phyloP scores from a whole-genome alignment of 2,113 vertebrate genomes.

The Apistogramma diplotaenia region DNA sequence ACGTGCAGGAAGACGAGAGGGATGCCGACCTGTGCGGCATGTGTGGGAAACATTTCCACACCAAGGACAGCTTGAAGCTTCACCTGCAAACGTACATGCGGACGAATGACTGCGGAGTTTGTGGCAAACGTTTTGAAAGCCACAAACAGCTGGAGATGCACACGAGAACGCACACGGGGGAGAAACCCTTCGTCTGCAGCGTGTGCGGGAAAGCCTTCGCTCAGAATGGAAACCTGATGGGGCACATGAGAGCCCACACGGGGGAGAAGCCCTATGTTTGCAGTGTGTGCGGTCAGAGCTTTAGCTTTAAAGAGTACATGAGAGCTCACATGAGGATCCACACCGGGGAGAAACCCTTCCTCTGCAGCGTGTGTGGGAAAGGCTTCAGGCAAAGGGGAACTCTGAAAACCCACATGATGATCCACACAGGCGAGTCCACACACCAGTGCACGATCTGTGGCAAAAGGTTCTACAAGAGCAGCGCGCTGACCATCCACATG shows the following conservation, averaged over 20 bases:
- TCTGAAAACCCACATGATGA: constrained; percentile 40
- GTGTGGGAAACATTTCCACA: constrained; percentile 16
- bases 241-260: constrained; percentile 33
- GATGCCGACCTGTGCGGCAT: background rate
- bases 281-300: constrained; percentile 19
- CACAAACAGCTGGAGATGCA: constrained; percentile 42
- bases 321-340: constrained; percentile 41
- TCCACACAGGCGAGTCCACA: constrained; percentile 27
- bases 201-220: constrained; percentile 29
- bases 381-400: constrained; percentile 18
- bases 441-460: background rate
- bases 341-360: constrained; percentile 32
- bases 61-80: background rate
- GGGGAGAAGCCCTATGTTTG: constrained; percentile 18
- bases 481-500: constrained; percentile 33
- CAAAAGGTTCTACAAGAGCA: constrained; percentile 28
- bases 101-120: constrained; percentile 23
- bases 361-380: constrained; percentile 47
- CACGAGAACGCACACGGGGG: constrained; percentile 27
- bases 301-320: constrained; percentile 40
- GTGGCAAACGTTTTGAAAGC: constrained; percentile 18
- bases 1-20: constrained; percentile 8
- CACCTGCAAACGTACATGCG: constrained; percentile 15
- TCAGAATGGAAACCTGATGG: constrained; percentile 23
- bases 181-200: constrained; percentile 41